Percentiles rank a stretch among this genome's conserved stretches.
phyloP scores from a whole-genome alignment of 1,140 invertebrate species.

The Belonocnema kinseyi region DNA sequence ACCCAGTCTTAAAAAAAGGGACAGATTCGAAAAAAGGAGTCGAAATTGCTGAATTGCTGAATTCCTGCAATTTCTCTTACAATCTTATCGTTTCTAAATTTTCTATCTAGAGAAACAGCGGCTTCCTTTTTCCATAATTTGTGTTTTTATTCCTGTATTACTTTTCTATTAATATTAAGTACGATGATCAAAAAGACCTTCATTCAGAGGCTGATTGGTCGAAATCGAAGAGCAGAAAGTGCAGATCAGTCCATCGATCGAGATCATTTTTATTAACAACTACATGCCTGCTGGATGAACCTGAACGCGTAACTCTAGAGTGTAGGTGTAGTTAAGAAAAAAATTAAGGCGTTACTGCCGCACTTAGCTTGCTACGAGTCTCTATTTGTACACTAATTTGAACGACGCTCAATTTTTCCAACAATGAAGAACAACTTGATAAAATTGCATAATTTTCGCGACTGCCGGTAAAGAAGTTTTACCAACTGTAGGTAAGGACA shows the following conservation, averaged over 20 bases:
- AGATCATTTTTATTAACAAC: slow-evolving; percentile 26
- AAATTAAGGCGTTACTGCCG: background rate
- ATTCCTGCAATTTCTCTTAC: slow-evolving; percentile 5
- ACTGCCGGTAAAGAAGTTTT: background rate
- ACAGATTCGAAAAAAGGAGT: slow-evolving; percentile 7
- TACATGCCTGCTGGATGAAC: slow-evolving; percentile 18
- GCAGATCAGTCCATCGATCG: slow-evolving; percentile 23
- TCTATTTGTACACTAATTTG: slow-evolving; percentile 24
- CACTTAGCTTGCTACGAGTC: background rate
- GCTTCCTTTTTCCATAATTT: background rate
- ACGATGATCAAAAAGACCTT: slow-evolving; percentile 1
- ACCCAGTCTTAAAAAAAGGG: slow-evolving; percentile 8
- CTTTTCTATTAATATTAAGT: slow-evolving; percentile 25
- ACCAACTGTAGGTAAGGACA: background rate
- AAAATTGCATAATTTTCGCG: background rate
- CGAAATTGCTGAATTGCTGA: background rate
- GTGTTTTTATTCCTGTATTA: background rate
- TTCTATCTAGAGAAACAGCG: too few species aligned
- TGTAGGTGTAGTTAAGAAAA: background rate
- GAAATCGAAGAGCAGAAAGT: slow-evolving; percentile 11
- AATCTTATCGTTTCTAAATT: background rate
- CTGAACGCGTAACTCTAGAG: slow-evolving; percentile 9
- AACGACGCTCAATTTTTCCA: background rate
- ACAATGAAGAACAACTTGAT: too few species aligned
- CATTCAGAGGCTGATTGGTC: slow-evolving; percentile 1